Base-by-base conservation (phyloP, 2,113 vertebrate species). In the Austrofundulus limnaeus region DNA sequence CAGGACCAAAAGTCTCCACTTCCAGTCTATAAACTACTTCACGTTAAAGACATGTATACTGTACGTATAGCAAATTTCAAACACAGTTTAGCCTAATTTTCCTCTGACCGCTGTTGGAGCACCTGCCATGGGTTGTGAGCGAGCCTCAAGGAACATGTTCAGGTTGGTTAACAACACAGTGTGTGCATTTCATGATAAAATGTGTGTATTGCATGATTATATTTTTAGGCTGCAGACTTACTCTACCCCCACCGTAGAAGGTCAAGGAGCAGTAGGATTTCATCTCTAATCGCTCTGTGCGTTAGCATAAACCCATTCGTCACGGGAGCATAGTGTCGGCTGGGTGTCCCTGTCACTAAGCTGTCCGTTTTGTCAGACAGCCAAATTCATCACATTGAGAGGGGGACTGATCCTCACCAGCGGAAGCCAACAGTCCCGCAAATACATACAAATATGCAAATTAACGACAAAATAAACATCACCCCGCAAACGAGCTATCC, bases 361-460 rank as follows among this genome's bases (percentile, higher is more conserved):
- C 90, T 82, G 83, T 88, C 87, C 70, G 10, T 85, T 87, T 76
- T 85, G 87, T 85, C 85, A 87, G 70, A 53, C 16, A 25, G 85
- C 80, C 86, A 87, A 81, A 84, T 88, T 78, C 66, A 80, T 89
- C 86, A 86, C 65, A 77, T 61, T 34, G 52, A 72, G 64, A 78
- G 78, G 68, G 31, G 77, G 73, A 71, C 72, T 47, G 76, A 61
- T 80, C 72, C 73, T 77, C 23, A 66, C 66, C 25, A 61, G 66
- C 46, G 48, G 67, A 74, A 79, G 76, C 72, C 75, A 84, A 79
- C 55, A 19, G 48, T 62, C 43, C 62, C 13, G 16, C 72, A 83
- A 84, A 87, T 65, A 65, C 77, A 70, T 87, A 87, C 79, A 78
- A 83, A 86, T 88, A 89, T 89, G 89, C 80, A 91, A 88, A 91